Evolutionary conservation across 1,140 invertebrate genomes (phyloP).

Genomic region (Drosophila gunungcola): DNA sequence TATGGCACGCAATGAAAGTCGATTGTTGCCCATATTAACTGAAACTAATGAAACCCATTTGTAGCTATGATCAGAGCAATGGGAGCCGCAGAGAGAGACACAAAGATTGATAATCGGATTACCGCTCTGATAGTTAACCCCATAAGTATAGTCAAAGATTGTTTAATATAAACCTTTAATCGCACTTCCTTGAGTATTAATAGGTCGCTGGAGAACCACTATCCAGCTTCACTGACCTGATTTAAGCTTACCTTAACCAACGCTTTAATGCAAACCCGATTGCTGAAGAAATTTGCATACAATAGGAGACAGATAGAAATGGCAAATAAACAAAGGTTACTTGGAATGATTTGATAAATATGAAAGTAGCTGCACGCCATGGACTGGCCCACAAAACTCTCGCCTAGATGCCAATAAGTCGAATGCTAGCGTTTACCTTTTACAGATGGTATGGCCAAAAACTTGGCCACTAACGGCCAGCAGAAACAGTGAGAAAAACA

Average conservation of each 20-base stretch:
- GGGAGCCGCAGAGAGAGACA: conserved; percentile 26
- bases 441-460: conserved; percentile 58
- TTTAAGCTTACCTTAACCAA: neutral
- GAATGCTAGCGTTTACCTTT: conserved; percentile 62
- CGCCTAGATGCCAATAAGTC: conserved; percentile 63
- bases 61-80: neutral
- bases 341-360: conserved; percentile 56
- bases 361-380: conserved; percentile 52
- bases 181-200: conserved; percentile 12
- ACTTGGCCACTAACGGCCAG: conserved; percentile 49
- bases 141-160: conserved; percentile 27
- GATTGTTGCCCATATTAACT: conserved; percentile 4
- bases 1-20: conserved; percentile 26
- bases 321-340: conserved; percentile 18
- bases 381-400: conserved; percentile 34
- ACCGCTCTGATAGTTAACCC: too few relatives aligned
- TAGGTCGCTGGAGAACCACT: conserved; percentile 5
- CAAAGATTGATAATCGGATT: conserved; percentile 25
- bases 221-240: neutral
- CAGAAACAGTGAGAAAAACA: conserved; percentile 2
- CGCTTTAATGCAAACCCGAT: conserved; percentile 7
- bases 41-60: neutral
- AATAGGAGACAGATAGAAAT: conserved; percentile 30
- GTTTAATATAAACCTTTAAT: conserved; percentile 29
- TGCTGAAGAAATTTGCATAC: conserved; percentile 41